A percentile compares a stretch with the other conserved stretches of the same genome.
Conservation (phyloP, 2,113 vertebrate species). For the Xenopus tropicalis region UCB_Xtro_10.0 CM004449.2:93496001-93496500, state of each 20-base stretch:
- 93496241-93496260: conserved; percentile 56
- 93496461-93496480: neutral
- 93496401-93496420: too few relatives aligned
- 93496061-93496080: too few relatives aligned
- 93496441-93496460: neutral
- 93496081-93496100: too few relatives aligned
- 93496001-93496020: too few relatives aligned
- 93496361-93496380: conserved; percentile 30
- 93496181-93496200: conserved; percentile 39
- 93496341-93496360: conserved; percentile 41
- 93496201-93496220: conserved; percentile 48
- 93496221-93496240: conserved; percentile 47
- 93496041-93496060: too few relatives aligned
- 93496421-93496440: neutral
- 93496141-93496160: conserved; percentile 17
- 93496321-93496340: conserved; percentile 51
- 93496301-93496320: conserved; percentile 53
- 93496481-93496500: neutral
- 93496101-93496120: too few relatives aligned
- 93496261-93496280: conserved; percentile 47
- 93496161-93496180: conserved; percentile 19
- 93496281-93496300: conserved; percentile 60
- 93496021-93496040: too few relatives aligned
- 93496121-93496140: neutral
- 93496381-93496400: conserved; percentile 3